Evolutionary conservation across 2,797 vertebrate species (phyloP).

Genomic region (Melanotaenia parkinsoni): DNA sequence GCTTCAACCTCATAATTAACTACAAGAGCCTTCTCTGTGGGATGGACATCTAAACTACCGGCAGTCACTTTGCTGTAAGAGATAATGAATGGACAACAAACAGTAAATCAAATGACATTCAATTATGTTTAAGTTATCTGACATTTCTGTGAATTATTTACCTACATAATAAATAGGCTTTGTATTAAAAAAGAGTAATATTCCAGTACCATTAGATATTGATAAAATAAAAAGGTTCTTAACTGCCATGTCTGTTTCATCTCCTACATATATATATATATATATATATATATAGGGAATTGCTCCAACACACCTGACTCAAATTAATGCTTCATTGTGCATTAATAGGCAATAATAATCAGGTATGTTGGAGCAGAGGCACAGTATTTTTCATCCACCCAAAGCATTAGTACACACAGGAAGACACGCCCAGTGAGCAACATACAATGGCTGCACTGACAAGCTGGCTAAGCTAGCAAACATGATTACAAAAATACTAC

Average conservation of each 20-base stretch:
- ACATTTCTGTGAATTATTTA: neutral
- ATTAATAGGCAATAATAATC: neutral
- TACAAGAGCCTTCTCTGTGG: slow-evolving; percentile 95
- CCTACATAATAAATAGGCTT: neutral
- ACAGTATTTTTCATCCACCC: neutral
- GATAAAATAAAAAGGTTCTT: neutral
- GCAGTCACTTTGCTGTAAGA: slow-evolving; percentile 90
- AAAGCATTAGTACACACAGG: neutral
- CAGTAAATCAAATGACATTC: neutral
- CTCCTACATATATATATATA: too few species aligned
- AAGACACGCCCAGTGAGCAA: slow-evolving; percentile 49
- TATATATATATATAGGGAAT: too few species aligned
- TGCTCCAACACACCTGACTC: too few species aligned
- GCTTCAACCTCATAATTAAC: slow-evolving; percentile 99
- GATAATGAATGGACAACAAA: neutral
- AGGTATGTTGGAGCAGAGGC: too few species aligned
- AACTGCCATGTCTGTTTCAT: too few species aligned
- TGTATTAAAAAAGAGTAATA: neutral
- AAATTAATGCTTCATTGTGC: too few species aligned
- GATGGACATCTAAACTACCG: slow-evolving; percentile 94
- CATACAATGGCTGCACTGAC: neutral
- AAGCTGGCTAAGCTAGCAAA: neutral
- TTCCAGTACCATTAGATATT: neutral
- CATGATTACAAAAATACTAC: too few species aligned
- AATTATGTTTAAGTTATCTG: neutral